Evolutionary conservation across 2,797 vertebrate genomes (phyloP), one percentile per base, ranked within the genome.

Genomic region (Apogon talboti): DNA sequence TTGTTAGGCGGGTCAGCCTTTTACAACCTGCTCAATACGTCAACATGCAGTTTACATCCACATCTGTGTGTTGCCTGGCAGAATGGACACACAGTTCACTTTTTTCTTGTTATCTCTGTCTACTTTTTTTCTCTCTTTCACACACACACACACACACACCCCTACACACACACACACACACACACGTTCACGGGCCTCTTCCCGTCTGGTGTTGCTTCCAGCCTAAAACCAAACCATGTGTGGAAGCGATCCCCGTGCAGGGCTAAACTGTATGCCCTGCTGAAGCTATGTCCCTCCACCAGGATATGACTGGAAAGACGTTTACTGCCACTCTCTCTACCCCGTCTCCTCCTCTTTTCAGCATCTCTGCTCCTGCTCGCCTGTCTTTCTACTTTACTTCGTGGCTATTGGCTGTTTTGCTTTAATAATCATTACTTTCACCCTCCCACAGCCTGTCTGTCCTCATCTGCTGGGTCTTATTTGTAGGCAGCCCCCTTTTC

Each of bases 201-300:
- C 81, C 78, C 63, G 74, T 84, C 81, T 87, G 80, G 55, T 86
- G 79, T 54, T 83, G 64, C 77, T 84, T 87, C 80, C 78, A 84
- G 40, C 41, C 68, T 82, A 88, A 90, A 87, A 82, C 74, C 75
- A 91, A 89, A 87, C 81, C 85, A 89, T 85, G 82, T 87, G 87
- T 89, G 78, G 51, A 56, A 85, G 71, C 72, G 62, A 71, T 82
- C 24, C 77, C 73, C 77, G 48, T 41, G 71, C 72, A 71, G 72
- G 55, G 40, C 67, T 71, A 49, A 78, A 77, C 79, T 72, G 65
- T 66, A 59, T 66, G 57, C 66, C 58, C 62, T 44, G 42, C n/a
- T 56, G 68, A 51, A 71, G 54, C 52, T 16, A n/a, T 19, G 66
- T 70, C 44, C 52, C 54, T 78, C 56, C 28, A 51, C 4, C 6